A percentile compares a stretch with the other conserved stretches of the same genome.
Evolutionary conservation across 2,113 vertebrate genomes (phyloP).

Genomic region (Saimiri boliviensis): DNA sequence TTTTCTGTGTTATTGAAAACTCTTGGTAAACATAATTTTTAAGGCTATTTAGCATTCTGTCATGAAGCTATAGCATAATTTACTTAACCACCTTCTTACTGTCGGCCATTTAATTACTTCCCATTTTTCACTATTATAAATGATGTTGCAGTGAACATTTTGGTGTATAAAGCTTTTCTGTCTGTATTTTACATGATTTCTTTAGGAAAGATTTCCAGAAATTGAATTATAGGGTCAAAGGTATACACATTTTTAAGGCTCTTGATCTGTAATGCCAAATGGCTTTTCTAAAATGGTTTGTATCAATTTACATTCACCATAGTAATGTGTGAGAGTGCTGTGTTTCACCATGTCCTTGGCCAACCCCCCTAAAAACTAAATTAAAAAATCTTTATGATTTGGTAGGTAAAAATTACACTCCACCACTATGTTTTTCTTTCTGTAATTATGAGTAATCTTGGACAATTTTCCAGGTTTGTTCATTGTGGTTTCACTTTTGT

Average conservation of each 20-base stretch:
- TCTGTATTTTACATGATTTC: slow-evolving; percentile 59
- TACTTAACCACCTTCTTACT: slow-evolving; percentile 74
- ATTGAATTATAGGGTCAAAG: slow-evolving; percentile 66
- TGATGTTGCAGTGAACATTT: slow-evolving; percentile 52
- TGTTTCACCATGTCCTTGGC: neutral
- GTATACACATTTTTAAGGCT: slow-evolving; percentile 48
- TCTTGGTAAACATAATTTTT: slow-evolving; percentile 70
- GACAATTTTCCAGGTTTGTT: neutral
- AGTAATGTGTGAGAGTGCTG: neutral
- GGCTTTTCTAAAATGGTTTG: slow-evolving; percentile 28
- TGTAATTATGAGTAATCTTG: neutral
- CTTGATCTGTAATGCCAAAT: slow-evolving; percentile 30
- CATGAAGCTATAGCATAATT: slow-evolving; percentile 65
- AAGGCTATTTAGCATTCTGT: slow-evolving; percentile 68
- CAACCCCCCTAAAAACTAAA: neutral
- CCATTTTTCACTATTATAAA: slow-evolving; percentile 75
- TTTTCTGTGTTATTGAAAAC: slow-evolving; percentile 61
- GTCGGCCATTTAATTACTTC: slow-evolving; percentile 71
- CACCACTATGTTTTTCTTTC: slow-evolving; percentile 11
- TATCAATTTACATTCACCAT: slow-evolving; percentile 6
- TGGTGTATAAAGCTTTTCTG: slow-evolving; percentile 54
- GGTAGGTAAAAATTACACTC: neutral
- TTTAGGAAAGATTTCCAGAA: slow-evolving; percentile 62
- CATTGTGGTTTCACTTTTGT: neutral
- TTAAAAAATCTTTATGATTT: neutral